Conservation (phyloP, 2,113 vertebrate genomes). For the Tragulus kanchil region DNA sequence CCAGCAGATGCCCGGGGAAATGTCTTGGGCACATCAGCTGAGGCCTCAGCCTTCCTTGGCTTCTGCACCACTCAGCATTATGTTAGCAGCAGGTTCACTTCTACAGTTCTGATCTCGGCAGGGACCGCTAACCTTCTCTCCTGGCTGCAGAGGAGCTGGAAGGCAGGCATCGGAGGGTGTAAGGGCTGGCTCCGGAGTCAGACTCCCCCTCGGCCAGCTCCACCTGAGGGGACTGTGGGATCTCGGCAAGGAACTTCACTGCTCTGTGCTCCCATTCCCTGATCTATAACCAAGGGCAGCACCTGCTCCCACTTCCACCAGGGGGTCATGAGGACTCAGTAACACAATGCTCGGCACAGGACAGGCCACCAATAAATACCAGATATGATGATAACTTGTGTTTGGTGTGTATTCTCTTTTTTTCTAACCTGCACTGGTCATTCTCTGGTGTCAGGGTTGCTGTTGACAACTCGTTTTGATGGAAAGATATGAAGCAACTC, state of each 20-base stretch:
- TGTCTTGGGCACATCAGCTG: accelerated
- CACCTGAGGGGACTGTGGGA: background rate
- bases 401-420: background rate
- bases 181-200: background rate
- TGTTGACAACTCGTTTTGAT: background rate
- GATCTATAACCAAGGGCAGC: background rate
- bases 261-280: background rate
- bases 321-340: background rate
- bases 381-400: background rate
- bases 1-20: background rate
- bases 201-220: background rate
- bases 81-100: accelerated
- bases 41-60: background rate
- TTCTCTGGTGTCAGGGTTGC: background rate
- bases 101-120: background rate
- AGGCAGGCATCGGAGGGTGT: background rate
- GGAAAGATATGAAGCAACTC: background rate
- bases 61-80: background rate
- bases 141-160: background rate
- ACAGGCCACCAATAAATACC: background rate
- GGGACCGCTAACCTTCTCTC: background rate
- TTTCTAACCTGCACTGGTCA: background rate
- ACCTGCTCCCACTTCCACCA: background rate
- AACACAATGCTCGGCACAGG: background rate
- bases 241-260: background rate